Evolutionary conservation across 2,888 invertebrate genomes (phyloP), one percentile per base, ranked within the genome.

Genomic region (Hyposoter dolosus): DNA sequence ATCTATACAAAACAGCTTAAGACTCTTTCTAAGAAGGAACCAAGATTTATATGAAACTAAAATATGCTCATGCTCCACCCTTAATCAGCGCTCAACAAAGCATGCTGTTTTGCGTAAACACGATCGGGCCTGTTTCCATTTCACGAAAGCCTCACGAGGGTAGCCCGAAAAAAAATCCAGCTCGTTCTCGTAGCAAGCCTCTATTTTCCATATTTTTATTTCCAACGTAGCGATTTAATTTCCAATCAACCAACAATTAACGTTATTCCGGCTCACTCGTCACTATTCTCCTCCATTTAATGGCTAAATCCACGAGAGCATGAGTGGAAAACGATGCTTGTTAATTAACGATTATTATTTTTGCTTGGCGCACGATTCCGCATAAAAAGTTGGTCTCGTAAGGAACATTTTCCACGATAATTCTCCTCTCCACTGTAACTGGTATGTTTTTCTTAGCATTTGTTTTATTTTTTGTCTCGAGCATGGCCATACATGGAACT

Each of bases 331-430:
- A 53, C 23, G 28, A 50, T 32, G 50, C 65, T 66, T 66, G 65
- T 45, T 50, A 40, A 23, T 23, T 71, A 71, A 53, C 15, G 15
- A 47, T 66, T 68, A 40, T 77, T 19, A 32, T 78, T 68, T 76
- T 83, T 74, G 83, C 83, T 86, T 86, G 81, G 28, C 63, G 83
- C 86, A 83, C 83, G 83, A 76, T 84, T 78, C 71, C 75, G 32
- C 40, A 40, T 76, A 50, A 53, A 65, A 56, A 12, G 10, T 53
- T 43, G 74, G 32, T 66, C 28, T 65, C 19, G 12, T 17, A 28
- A 68, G 81, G 50, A 66, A 81, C 5, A 28, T 28, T 75, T 47
- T 68, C 75, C 23, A 53, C 47, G 50, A 81, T 53, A 32, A 28
- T 53, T 19, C 10, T 28, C 35, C 10, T 43, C 45, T 28, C 35